phyloP scores from a whole-genome alignment of 1,140 invertebrate species.

The Leptoteleia sp. region DNA sequence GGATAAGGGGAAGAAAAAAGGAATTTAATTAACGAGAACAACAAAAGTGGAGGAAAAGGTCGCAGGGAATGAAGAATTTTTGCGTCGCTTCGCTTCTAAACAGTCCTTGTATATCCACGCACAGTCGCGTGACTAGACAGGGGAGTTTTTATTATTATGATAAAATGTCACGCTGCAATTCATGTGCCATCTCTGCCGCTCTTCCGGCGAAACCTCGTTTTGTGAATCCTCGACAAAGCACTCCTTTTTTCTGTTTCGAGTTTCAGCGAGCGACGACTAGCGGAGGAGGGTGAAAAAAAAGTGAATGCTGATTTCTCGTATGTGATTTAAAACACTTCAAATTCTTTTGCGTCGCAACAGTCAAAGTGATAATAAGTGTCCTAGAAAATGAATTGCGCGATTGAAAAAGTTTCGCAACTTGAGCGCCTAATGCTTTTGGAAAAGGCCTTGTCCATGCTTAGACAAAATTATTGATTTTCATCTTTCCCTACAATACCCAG shows the following conservation, averaged over 20 bases:
- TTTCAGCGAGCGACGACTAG: conserved; percentile 8
- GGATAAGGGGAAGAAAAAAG: no score
- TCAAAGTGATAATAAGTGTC: conserved; percentile 19
- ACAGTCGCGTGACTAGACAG: conserved; percentile 12
- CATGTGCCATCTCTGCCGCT: conserved; percentile 24
- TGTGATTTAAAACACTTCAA: conserved; percentile 19
- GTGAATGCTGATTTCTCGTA: conserved; percentile 23
- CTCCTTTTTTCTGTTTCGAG: conserved; percentile 26
- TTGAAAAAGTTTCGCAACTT: no score
- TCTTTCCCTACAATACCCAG: no score
- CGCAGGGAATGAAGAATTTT: conserved; percentile 26
- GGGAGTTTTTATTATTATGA: conserved; percentile 48
- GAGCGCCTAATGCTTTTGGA: no score
- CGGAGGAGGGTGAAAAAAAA: conserved; percentile 11
- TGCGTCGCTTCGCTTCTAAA: conserved; percentile 20
- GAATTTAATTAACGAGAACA: conserved; percentile 38
- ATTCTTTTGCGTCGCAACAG: conserved; percentile 1
- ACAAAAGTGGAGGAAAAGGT: conserved; percentile 22
- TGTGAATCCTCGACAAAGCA: conserved; percentile 26
- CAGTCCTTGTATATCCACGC: conserved; percentile 7
- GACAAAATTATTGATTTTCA: no score
- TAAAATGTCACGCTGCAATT: conserved; percentile 51
- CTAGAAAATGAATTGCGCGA: conserved; percentile 19
- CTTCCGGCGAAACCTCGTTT: conserved; percentile 33
- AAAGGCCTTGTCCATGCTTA: no score